Evolutionary conservation across 2,888 invertebrate species (phyloP).

Genomic region (Metellina segmentata): DNA sequence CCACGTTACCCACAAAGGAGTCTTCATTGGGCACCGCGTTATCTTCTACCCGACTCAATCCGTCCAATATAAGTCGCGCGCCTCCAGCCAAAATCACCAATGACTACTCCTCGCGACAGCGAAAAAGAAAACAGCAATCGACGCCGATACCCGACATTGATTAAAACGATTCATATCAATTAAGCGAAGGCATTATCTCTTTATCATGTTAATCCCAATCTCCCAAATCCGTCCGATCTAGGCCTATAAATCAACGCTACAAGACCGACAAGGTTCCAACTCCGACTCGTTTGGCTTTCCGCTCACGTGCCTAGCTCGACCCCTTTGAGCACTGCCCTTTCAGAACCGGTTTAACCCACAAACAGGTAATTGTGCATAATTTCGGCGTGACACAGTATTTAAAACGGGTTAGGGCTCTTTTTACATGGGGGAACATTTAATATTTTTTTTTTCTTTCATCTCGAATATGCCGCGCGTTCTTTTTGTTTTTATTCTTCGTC

Average conservation of each 20-base stretch:
- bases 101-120: neutral
- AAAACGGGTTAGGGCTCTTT: slow-evolving; percentile 44
- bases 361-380: slow-evolving; percentile 71
- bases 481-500: neutral
- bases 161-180: slow-evolving; percentile 38
- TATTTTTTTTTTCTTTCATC: slow-evolving; percentile 8
- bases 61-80: no score
- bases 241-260: slow-evolving; percentile 37
- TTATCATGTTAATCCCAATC: slow-evolving; percentile 33
- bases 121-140: neutral
- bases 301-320: neutral
- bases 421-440: neutral
- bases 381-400: slow-evolving; percentile 60
- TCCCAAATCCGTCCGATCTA: neutral
- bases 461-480: neutral
- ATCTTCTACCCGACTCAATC: no score
- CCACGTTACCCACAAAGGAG: no score
- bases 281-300: neutral
- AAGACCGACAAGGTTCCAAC: neutral
- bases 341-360: slow-evolving; percentile 46
- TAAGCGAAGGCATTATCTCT: slow-evolving; percentile 34
- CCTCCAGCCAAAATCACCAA: no score
- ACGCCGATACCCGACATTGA: neutral
- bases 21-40: no score
- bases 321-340: slow-evolving; percentile 10